Conservation (phyloP, 2,888 invertebrate genomes). For the Fragum fragum region DNA sequence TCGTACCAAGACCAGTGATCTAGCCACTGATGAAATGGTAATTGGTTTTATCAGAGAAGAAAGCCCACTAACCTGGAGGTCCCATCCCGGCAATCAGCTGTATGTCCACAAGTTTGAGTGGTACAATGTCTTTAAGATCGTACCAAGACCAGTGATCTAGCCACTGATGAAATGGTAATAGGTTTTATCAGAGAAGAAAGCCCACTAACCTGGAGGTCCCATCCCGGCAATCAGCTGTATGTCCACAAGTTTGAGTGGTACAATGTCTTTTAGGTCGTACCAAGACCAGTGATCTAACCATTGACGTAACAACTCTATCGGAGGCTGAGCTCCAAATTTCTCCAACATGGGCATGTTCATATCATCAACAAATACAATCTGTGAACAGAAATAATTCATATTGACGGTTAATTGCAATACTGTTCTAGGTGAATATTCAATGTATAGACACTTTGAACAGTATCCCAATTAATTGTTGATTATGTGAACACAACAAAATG, state of each 20-base stretch:
- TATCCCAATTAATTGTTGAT: too few species aligned
- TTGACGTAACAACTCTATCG: conserved; percentile 93
- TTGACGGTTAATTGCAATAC: too few species aligned
- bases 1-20: too few species aligned
- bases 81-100: conserved; percentile 87
- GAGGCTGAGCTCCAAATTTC: conserved; percentile 97
- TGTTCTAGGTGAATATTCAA: too few species aligned
- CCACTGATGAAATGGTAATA: conserved; percentile 89
- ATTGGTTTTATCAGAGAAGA: too few species aligned
- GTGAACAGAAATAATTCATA: conserved; percentile 13
- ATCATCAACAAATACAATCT: conserved; percentile 97
- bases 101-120: conserved; percentile 86
- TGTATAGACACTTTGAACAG: too few species aligned
- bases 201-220: conserved; percentile 85
- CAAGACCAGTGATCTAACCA: conserved; percentile 88
- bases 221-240: conserved; percentile 86
- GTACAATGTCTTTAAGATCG: conserved; percentile 86
- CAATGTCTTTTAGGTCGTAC: conserved; percentile 86
- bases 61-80: conserved; percentile 82
- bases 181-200: not conserved
- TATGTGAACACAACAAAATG: too few species aligned
- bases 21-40: too few species aligned
- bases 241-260: conserved; percentile 86
- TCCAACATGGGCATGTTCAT: conserved; percentile 98
- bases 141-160: conserved; percentile 87